A percentile compares a stretch with the other conserved stretches of the same genome.
phyloP scores from a whole-genome alignment of 2,888 invertebrate species.

The Heteromurus nitidus region DNA sequence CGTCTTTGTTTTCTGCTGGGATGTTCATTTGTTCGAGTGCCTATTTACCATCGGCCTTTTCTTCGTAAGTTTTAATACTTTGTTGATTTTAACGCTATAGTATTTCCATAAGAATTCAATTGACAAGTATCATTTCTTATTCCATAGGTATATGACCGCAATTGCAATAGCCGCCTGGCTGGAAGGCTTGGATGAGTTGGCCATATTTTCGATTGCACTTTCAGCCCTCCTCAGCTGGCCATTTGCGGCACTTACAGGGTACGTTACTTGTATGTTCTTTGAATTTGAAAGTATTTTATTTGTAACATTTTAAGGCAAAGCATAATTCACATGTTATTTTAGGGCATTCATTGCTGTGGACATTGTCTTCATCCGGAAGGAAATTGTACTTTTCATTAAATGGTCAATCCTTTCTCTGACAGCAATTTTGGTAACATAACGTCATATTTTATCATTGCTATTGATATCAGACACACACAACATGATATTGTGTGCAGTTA shows the following conservation, averaged over 20 bases:
- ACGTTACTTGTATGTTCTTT: too few relatives aligned
- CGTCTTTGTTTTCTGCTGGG: conserved; percentile 90
- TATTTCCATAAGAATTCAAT: conserved; percentile 1
- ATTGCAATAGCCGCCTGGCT: conserved; percentile 94
- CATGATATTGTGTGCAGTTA: too few relatives aligned
- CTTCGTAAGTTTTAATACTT: conserved; percentile 79
- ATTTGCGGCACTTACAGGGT: conserved; percentile 94
- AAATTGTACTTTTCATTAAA: conserved; percentile 82
- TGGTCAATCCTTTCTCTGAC: conserved; percentile 85
- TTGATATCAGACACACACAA: too few relatives aligned
- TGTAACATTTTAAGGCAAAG: background rate
- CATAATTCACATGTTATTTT: too few relatives aligned
- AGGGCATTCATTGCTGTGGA: conserved; percentile 90
- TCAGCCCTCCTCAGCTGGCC: conserved; percentile 94
- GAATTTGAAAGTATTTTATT: background rate
- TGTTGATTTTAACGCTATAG: background rate
- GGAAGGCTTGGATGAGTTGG: conserved; percentile 85
- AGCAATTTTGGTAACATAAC: conserved; percentile 80
- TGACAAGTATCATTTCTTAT: background rate
- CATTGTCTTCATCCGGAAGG: conserved; percentile 83
- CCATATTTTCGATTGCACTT: conserved; percentile 88
- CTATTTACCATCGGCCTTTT: conserved; percentile 95
- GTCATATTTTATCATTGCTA: too few relatives aligned
- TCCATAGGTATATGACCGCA: conserved; percentile 82
- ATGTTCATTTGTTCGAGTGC: conserved; percentile 92